Evolutionary conservation across 1,140 invertebrate species (phyloP).

Genomic region (Papilio polyxenes): DNA sequence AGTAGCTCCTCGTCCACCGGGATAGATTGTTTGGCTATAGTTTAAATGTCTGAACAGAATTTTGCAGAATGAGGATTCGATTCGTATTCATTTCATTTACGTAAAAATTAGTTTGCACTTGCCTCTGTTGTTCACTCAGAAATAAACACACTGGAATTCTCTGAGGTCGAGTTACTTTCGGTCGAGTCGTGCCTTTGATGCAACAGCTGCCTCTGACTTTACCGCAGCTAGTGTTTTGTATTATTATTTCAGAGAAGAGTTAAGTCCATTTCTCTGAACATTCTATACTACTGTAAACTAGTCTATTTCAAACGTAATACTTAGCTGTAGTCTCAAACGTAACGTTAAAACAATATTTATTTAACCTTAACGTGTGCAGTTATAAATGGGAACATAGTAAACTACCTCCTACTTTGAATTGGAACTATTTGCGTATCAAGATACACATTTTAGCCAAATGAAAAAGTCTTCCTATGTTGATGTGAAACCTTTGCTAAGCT

Average conservation of each 20-base stretch:
- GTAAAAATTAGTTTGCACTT: background rate
- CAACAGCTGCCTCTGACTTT: conserved; percentile 7
- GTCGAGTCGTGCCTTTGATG: conserved; percentile 13
- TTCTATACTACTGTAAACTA: background rate
- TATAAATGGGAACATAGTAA: conserved; percentile 16
- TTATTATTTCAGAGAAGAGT: background rate
- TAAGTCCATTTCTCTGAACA: background rate
- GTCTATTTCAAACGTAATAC: background rate
- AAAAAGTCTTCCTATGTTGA: no score
- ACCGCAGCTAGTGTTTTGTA: conserved; percentile 1
- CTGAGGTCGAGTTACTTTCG: conserved; percentile 20
- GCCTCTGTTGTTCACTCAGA: background rate
- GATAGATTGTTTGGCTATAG: no score
- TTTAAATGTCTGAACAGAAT: no score
- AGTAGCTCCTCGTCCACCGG: no score
- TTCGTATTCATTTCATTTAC: background rate
- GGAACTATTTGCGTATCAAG: background rate
- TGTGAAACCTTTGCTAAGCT: no score
- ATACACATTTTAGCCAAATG: no score
- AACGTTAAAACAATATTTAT: conserved; percentile 21
- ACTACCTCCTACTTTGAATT: background rate
- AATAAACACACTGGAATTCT: conserved; percentile 1
- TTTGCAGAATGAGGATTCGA: no score
- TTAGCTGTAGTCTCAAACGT: background rate
- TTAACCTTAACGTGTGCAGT: background rate